A percentile compares a stretch with the other conserved stretches of the same genome.
Conservation (phyloP, 2,113 vertebrate species). For the Pelusios castaneus region DNA sequence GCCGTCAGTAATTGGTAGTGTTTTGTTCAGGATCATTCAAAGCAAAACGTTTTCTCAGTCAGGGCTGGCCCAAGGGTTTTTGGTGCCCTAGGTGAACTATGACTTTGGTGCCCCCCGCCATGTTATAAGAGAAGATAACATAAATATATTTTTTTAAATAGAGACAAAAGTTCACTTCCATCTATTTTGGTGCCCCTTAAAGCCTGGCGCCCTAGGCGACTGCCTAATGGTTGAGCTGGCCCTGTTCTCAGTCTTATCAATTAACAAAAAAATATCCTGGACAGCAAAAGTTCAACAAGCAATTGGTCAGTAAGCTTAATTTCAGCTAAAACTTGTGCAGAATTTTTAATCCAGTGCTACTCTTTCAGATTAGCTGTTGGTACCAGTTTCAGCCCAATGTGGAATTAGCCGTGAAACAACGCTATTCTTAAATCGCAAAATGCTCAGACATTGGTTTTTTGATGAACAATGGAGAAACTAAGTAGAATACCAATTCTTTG, state of each 20-base stretch:
- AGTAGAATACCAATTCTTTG: neutral
- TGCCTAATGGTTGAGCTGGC: too few species aligned
- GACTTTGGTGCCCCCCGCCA: too few species aligned
- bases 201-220: too few species aligned
- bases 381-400: conserved; percentile 20
- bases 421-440: neutral
- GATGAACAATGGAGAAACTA: conserved; percentile 61
- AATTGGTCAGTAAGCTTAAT: neutral
- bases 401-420: conserved; percentile 30
- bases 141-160: too few species aligned
- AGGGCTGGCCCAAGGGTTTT: too few species aligned
- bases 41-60: neutral
- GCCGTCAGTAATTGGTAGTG: neutral
- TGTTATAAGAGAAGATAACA: too few species aligned
- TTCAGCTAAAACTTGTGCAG: conserved; percentile 29
- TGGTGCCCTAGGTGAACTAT: too few species aligned
- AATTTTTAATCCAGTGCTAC: conserved; percentile 48
- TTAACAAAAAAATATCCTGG: neutral
- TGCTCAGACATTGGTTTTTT: conserved; percentile 34
- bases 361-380: conserved; percentile 33
- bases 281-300: conserved; percentile 36
- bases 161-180: too few species aligned
- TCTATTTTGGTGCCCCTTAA: too few species aligned
- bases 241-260: neutral
- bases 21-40: neutral